phyloP scores from a whole-genome alignment of 2,888 invertebrate species.

The Ectobius pallidus region DNA sequence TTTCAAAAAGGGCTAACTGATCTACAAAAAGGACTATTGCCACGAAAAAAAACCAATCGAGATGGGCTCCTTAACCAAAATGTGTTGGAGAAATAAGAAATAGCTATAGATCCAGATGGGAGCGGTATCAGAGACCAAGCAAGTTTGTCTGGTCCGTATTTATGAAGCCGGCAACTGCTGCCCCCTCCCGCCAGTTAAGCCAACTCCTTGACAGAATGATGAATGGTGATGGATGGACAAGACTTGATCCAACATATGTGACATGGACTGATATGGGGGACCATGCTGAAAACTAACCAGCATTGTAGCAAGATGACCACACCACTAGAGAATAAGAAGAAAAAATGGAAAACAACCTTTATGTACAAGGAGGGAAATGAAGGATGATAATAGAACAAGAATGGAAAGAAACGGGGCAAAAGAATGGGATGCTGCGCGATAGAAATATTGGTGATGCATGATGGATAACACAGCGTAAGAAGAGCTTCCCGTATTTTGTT shows the following conservation, averaged over 20 bases:
- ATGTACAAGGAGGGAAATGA: not conserved
- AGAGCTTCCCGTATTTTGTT: no score
- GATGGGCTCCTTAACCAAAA: no score
- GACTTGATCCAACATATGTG: conserved; percentile 35
- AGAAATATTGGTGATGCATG: not conserved
- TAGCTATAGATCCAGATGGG: not conserved
- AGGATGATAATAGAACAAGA: conserved; percentile 14
- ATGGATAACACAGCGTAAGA: not conserved
- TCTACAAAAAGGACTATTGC: no score
- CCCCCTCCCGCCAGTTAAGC: conserved; percentile 12
- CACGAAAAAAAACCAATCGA: no score
- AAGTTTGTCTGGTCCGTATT: not conserved
- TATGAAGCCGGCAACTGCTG: conserved; percentile 19
- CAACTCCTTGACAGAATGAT: conserved; percentile 36
- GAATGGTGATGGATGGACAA: conserved; percentile 39
- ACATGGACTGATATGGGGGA: conserved; percentile 28
- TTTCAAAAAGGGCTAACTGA: no score
- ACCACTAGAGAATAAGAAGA: not conserved
- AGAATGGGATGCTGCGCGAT: not conserved
- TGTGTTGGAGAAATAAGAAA: no score
- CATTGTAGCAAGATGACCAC: not conserved
- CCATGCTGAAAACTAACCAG: not conserved
- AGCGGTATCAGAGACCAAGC: not conserved
- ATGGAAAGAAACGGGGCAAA: conserved; percentile 8
- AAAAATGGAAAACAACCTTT: not conserved